Percentiles rank a stretch among this genome's conserved stretches.
Evolutionary conservation across 2,113 vertebrate species (phyloP).

Genomic region (Lepus europaeus): DNA sequence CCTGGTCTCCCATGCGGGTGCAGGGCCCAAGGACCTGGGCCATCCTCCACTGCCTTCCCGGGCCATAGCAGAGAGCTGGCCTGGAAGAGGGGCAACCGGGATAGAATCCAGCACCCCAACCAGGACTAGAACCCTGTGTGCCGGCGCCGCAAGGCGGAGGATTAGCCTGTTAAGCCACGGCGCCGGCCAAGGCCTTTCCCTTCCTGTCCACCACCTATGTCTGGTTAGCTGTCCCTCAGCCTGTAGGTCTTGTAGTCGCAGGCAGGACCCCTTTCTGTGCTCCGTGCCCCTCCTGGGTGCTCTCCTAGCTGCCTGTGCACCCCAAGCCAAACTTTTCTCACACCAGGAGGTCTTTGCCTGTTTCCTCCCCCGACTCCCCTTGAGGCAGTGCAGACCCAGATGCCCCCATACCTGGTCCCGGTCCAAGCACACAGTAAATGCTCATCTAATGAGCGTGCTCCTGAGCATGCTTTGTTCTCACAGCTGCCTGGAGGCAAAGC

Average conservation of each 20-base stretch:
- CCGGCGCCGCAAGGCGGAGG: too few species aligned
- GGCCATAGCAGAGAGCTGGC: too few species aligned
- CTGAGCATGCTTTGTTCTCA: background rate
- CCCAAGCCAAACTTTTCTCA: background rate
- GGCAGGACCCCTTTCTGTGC: background rate
- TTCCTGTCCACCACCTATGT: background rate
- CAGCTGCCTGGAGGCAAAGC: background rate
- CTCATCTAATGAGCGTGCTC: rapidly evolving
- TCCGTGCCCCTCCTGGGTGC: background rate
- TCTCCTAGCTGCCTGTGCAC: background rate
- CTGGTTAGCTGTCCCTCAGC: background rate
- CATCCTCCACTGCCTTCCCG: too few species aligned
- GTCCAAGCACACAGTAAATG: background rate
- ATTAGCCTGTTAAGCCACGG: too few species aligned
- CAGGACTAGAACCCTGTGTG: too few species aligned
- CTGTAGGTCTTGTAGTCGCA: too few species aligned
- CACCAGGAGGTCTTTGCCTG: too few species aligned
- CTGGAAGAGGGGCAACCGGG: too few species aligned
- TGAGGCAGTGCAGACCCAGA: rapidly evolving
- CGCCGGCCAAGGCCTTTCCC: background rate
- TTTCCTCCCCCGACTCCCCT: background rate
- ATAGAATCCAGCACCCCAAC: too few species aligned
- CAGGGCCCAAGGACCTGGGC: too few species aligned
- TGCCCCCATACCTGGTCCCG: background rate
- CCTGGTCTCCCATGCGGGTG: too few species aligned